Base-by-base conservation (phyloP, 2,113 vertebrate species). In the Phaethornis superciliosus region DNA sequence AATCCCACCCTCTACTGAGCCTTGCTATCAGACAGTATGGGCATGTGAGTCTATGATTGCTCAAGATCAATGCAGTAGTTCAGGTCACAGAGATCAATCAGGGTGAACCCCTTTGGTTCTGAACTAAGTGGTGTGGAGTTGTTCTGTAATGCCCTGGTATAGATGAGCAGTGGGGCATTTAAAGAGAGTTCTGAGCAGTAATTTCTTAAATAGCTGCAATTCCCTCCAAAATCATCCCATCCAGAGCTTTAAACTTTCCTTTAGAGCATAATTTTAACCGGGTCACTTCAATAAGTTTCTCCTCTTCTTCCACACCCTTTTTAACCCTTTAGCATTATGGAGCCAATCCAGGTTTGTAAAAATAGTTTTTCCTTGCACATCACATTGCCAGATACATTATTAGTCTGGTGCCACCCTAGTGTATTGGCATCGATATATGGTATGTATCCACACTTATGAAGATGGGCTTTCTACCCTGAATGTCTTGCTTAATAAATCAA, bases 41-140 rank as follows among this genome's bases (percentile, higher is more conserved):
- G 4, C 35, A 37, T 6, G 16, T 0, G 1, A 18, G 11, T 58
- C 14, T 0, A 0, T 28, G 51, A 11, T 12, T 35, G 32, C 21
- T 55, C 21, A 15, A 3, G 47, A 21, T 54, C 37, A 30, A 18
- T 32, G 27, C 19, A 15, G 19, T 30, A 33, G 7, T 19, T 88
- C 46, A 64, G 27, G 33, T 47, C 65, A 28, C 46, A 52, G 22
- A 19, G 33, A 44, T 19, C 46, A 40, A 40, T 55, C 7, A n/a
- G 27, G 4, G 7, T 54, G 46, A 90, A 54, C 12, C 18, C 9
- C 8, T 44, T 17, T 33, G 8, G n/a, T 16, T 44, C 37, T 51
- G 37, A 46, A 35, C 40, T n/a, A 78, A 70, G 51, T 13, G 3
- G 5, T 2, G 12, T 11, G 11, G 26, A 28, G 7, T 8, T 70